Evolutionary conservation across 2,888 invertebrate species (phyloP), one percentile per base, ranked within the genome.

Genomic region (Drosophila seclusa): DNA sequence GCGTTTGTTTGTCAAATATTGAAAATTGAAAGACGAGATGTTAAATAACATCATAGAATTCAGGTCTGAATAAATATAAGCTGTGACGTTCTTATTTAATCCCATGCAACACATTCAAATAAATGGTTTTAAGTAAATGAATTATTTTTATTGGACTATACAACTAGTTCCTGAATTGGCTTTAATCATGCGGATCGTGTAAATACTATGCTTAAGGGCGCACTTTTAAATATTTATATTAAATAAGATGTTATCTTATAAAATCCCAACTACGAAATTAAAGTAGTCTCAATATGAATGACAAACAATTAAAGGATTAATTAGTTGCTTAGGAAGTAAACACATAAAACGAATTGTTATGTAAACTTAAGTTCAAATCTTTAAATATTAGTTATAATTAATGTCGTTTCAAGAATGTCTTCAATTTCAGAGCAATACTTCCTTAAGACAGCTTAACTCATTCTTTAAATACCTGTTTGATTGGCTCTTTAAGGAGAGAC

Each of bases 381-480:
- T 42, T 6, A 21, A 21, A 1, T 5, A 42, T 13, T 42, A 21
- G 21, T 5, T 2, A 4, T 45, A 45, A 24, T 45, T 21, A 7
- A 21, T 21, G 42, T 21, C 13, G 65, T 8, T 10, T 18, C 49
- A 29, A 11, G 5, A 18, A 2, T 10, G 0, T 49, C 8, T 2
- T 49, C 10, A 16, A 45, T 10, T 27, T 48, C 24, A 1, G 24
- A 48, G 24, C 8, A 48, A 4, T 16, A 27, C 7, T 16, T 42
- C 4, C 27, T 32, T 29, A 40, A 40, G 13, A 7, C 13, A 7
- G 29, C 16, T n/a, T 2, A 3, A 34, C 42, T n/a, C 29, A 38
- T 18, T 65, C 10, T 11, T 27, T 31, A 50, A 65, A 42, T 67
- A 40, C 31, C 29, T 32, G 16, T 53, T 24, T n/a, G 13, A 50